Evolutionary conservation across 1,140 invertebrate species (phyloP).

Genomic region (Patella vulgata): DNA sequence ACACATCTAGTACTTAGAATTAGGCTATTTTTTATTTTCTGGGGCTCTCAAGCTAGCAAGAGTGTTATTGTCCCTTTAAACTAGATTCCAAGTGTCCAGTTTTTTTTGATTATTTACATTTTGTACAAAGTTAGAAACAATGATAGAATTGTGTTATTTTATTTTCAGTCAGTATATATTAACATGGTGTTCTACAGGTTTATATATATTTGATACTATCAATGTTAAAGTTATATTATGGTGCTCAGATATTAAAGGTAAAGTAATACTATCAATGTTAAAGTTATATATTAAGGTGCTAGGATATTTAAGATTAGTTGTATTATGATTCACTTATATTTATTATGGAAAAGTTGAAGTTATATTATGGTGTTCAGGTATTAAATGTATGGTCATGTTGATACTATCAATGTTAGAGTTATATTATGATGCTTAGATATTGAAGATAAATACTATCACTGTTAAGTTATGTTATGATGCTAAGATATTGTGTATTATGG

Average conservation of each 20-base stretch:
- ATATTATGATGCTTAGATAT: conserved; percentile 49
- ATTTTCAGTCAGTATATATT: conserved; percentile 45
- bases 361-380: conserved; percentile 49
- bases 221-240: conserved; percentile 57
- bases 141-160: too few relatives aligned
- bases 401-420: conserved; percentile 59
- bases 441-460: conserved; percentile 36
- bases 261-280: conserved; percentile 18
- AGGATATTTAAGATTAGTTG: too few relatives aligned
- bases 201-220: conserved; percentile 59
- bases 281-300: conserved; percentile 1
- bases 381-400: conserved; percentile 50
- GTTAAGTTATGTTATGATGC: neutral
- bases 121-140: too few relatives aligned
- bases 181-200: conserved; percentile 45
- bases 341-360: neutral
- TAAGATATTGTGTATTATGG: too few relatives aligned
- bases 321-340: neutral
- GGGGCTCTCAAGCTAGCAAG: too few relatives aligned
- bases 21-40: too few relatives aligned
- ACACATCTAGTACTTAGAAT: too few relatives aligned
- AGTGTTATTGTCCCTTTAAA: too few relatives aligned
- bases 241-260: conserved; percentile 44
- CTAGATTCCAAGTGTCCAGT: too few relatives aligned
- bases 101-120: too few relatives aligned